Percentiles rank a stretch among this genome's conserved stretches.
Conservation (phyloP, 2,888 invertebrate genomes). For the Lymantria monacha region DNA sequence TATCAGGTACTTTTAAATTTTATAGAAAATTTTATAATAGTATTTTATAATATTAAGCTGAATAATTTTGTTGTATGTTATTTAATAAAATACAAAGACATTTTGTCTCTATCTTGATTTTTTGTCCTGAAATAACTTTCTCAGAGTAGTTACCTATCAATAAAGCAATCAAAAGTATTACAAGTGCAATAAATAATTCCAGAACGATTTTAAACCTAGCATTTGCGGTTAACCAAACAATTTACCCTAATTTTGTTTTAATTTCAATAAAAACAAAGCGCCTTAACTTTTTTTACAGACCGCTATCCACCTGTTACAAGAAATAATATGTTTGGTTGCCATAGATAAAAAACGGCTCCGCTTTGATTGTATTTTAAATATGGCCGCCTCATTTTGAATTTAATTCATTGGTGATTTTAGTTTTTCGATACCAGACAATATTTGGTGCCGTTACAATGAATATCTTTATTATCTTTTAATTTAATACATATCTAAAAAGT, state of each 20-base stretch:
- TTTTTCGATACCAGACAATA: no score
- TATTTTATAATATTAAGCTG: no score
- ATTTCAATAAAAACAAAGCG: conserved; percentile 54
- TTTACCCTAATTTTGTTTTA: conserved; percentile 68
- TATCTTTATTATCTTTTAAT: no score
- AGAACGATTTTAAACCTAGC: conserved; percentile 30
- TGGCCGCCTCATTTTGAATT: conserved; percentile 21
- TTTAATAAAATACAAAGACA: no score
- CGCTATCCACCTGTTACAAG: conserved; percentile 55
- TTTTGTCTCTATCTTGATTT: no score
- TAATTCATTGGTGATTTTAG: conserved; percentile 1
- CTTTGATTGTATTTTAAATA: conserved; percentile 19
- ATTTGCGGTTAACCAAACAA: conserved; percentile 64
- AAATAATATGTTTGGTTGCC: conserved; percentile 43
- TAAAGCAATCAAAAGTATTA: conserved; percentile 28
- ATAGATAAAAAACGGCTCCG: conserved; percentile 27
- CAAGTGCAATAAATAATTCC: conserved; percentile 16
- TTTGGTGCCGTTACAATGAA: no score
- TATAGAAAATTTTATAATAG: no score
- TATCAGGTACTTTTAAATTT: no score
- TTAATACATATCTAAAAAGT: no score
- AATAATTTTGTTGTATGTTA: no score
- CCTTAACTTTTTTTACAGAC: conserved; percentile 37
- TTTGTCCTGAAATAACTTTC: no score
- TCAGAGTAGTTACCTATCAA: conserved; percentile 11